Conservation (phyloP, 1,140 invertebrate genomes). For the Drosophila prosaltans region DNA sequence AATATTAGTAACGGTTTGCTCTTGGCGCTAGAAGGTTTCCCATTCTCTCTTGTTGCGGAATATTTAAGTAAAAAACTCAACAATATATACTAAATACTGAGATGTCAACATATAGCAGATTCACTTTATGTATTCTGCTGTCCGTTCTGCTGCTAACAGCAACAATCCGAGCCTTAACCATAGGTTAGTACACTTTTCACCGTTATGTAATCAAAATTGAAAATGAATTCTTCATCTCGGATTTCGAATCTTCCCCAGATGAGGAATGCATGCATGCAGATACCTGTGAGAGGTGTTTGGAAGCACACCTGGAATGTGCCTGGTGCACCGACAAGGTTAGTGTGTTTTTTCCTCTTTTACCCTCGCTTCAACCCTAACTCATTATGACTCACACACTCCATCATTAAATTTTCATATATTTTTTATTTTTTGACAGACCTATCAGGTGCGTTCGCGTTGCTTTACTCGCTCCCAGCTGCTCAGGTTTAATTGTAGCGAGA, state of each 20-base stretch:
- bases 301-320: constrained; percentile 67
- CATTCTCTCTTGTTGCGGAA: constrained; percentile 23
- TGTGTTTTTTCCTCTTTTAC: not conserved
- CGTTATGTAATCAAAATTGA: constrained; percentile 19
- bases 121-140: not conserved
- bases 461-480: constrained; percentile 54
- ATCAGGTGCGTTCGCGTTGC: constrained; percentile 63
- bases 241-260: constrained; percentile 31
- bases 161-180: constrained; percentile 22
- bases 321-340: constrained; percentile 84
- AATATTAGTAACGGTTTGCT: constrained; percentile 64
- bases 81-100: too few relatives aligned
- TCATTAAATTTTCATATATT: not conserved
- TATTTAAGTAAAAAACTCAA: not conserved
- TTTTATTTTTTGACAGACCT: constrained; percentile 41
- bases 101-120: constrained; percentile 38
- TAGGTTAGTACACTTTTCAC: constrained; percentile 35
- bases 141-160: not conserved
- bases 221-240: not conserved
- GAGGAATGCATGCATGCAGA: constrained; percentile 68
- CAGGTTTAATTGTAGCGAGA: constrained; percentile 55
- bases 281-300: constrained; percentile 79
- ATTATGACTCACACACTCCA: not conserved
- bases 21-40: constrained; percentile 49
- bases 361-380: not conserved